Evolutionary conservation across 35 echinoderm and acorn worm genomes (phyloP), one percentile per base, ranked within the genome.

Genomic region (Ophiothrix spiculata): DNA sequence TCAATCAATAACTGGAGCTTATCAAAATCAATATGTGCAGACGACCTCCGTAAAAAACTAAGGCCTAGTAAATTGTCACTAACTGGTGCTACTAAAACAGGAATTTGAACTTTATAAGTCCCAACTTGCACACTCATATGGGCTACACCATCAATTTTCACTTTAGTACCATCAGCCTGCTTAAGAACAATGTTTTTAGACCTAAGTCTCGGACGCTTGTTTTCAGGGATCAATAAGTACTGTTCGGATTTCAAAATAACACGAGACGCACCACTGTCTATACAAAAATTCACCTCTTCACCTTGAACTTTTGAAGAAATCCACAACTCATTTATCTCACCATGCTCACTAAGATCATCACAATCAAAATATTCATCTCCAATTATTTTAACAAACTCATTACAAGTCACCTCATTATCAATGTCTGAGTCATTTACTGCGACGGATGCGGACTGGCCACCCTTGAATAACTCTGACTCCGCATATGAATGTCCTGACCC

Each of bases 141-240:
- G 23, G 60, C 60, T n/a, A 82, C 46, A 54, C 80, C 80, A 19
- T 82, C 39, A 32, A 49, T 40, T 13, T 38, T 79, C 77, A 79
- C 77, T 29, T 79, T 79, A 0, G 77, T 40, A 10, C 36, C 29
- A 37, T 69, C 60, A 15, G 60, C 60, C 25, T 69, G 60, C 29
- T n/a, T 69, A 4, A 69, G 23, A 4, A 79, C 77, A 17, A 40
- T 37, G 11, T 40, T 79, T 19, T 25, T 69, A 2, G 60, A 6
- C 29, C 29, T 69, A 6, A 49, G 42, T 49, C 19, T 49, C 35
- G 36, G 23, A 0, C 36, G 0, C 36, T 37, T 79, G 31, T 49
- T 29, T 54, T 40, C 60, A 6, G 60, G 60, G 60, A 69, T 29
- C 32, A n/a, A 8, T 38, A 39, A 56, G 56, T 82, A 46, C 11